Percentiles rank a stretch among this genome's conserved stretches.
Conservation (phyloP, 1,140 invertebrate species). For the Drosophila rhopaloa region DNA sequence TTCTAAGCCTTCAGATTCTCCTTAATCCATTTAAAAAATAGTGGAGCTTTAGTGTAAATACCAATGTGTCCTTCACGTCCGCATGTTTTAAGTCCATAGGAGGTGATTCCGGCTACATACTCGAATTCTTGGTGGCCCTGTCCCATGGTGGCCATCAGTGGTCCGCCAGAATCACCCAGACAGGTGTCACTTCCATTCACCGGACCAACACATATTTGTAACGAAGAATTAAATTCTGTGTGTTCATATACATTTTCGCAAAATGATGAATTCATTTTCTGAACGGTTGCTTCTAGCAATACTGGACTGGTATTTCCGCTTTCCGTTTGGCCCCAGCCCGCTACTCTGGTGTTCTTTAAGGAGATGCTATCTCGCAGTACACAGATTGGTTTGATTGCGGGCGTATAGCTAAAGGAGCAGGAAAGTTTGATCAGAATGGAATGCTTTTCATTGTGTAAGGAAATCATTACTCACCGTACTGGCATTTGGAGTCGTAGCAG, state of each 20-base stretch:
- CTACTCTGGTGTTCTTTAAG: background rate
- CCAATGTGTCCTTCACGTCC: too few relatives aligned
- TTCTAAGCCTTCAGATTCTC: too few relatives aligned
- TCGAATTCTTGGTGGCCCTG: rapidly evolving
- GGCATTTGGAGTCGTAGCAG: conserved; percentile 87
- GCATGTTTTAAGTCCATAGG: background rate
- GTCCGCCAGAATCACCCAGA: background rate
- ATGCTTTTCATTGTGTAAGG: too few relatives aligned
- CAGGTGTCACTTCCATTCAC: background rate
- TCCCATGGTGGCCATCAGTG: background rate
- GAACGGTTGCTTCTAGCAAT: background rate
- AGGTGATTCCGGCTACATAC: background rate
- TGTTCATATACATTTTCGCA: too few relatives aligned
- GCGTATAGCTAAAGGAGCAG: background rate
- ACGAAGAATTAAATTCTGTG: too few relatives aligned
- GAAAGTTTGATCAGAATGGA: background rate
- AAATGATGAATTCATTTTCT: too few relatives aligned
- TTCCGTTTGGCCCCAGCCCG: background rate
- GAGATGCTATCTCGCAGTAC: background rate
- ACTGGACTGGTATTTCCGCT: background rate
- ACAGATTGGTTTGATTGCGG: background rate
- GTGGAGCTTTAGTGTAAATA: too few relatives aligned
- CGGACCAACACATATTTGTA: background rate
- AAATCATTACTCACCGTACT: conserved; percentile 77
- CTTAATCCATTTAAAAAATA: too few relatives aligned